These are phyloP conservation scores for Edolisoma coerulescens DNA, from an alignment of 2,113 vertebrate species.

Conservation along the genomic window DNA sequence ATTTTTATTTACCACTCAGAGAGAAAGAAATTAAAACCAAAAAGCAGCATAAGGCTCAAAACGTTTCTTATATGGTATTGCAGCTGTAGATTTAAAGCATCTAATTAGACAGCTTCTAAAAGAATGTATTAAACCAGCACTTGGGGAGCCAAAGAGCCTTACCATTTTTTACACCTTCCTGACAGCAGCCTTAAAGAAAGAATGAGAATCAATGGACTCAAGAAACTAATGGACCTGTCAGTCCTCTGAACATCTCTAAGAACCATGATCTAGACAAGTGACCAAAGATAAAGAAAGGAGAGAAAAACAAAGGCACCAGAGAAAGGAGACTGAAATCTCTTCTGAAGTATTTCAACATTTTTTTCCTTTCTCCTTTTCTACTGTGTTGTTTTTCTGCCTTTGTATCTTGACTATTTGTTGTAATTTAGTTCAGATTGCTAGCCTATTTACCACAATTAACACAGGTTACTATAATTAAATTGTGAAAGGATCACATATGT, in stretches of 20 bases:
- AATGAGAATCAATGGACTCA: neutral
- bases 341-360: neutral
- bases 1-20: neutral
- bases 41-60: neutral
- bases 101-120: neutral
- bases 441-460: neutral
- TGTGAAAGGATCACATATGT: neutral
- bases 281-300: conserved; percentile 6
- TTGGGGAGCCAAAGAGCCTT: neutral
- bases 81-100: neutral
- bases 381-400: neutral
- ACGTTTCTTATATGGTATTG: neutral
- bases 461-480: neutral
- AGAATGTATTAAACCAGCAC: conserved; percentile 5
- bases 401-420: neutral
- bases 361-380: neutral
- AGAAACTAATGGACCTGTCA: conserved; percentile 37
- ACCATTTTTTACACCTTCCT: conserved; percentile 13
- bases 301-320: neutral
- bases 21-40: neutral
- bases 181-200: conserved; percentile 9
- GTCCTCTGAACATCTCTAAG: neutral
- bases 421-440: neutral
- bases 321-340: neutral
- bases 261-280: conserved; percentile 17